Conservation (phyloP, 2,113 vertebrate species). For the Zapornia atra region DNA sequence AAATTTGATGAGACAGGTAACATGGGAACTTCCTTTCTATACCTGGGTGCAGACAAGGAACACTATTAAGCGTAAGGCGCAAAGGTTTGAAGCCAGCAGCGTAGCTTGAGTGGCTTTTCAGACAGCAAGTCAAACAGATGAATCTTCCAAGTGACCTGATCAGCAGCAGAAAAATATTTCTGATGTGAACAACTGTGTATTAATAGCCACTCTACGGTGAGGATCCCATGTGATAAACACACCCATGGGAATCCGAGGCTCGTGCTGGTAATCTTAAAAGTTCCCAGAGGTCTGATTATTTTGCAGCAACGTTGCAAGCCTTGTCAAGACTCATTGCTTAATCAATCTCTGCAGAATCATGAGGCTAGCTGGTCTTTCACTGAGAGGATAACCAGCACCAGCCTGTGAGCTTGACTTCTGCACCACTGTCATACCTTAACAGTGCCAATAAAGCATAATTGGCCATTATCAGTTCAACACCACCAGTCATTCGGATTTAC, state of each 20-base stretch:
- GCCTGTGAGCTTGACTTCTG: not conserved
- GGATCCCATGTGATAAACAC: slow-evolving; percentile 37
- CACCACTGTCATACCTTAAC: not conserved
- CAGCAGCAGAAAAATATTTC: not conserved
- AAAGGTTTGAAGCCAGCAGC: not conserved
- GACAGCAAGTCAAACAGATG: not conserved
- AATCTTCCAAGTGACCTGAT: not conserved
- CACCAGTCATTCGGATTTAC: slow-evolving; percentile 11
- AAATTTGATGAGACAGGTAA: not conserved
- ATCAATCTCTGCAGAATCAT: slow-evolving; percentile 53
- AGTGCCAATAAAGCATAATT: slow-evolving; percentile 3
- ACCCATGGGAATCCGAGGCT: slow-evolving; percentile 21
- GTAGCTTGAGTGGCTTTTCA: not conserved
- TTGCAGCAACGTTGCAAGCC: not conserved
- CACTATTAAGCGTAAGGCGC: not conserved
- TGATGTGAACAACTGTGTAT: not conserved
- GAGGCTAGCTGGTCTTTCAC: not conserved
- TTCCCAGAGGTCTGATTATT: slow-evolving; percentile 63
- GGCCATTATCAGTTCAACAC: slow-evolving; percentile 14
- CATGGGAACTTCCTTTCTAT: not conserved
- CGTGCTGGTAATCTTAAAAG: slow-evolving; percentile 1
- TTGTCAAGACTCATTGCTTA: slow-evolving; percentile 53
- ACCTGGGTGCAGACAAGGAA: not conserved
- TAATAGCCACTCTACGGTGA: not conserved
- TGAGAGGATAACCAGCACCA: not conserved